Base-by-base conservation (phyloP, 2,888 invertebrate genomes). In the Tinea semifulvella region DNA sequence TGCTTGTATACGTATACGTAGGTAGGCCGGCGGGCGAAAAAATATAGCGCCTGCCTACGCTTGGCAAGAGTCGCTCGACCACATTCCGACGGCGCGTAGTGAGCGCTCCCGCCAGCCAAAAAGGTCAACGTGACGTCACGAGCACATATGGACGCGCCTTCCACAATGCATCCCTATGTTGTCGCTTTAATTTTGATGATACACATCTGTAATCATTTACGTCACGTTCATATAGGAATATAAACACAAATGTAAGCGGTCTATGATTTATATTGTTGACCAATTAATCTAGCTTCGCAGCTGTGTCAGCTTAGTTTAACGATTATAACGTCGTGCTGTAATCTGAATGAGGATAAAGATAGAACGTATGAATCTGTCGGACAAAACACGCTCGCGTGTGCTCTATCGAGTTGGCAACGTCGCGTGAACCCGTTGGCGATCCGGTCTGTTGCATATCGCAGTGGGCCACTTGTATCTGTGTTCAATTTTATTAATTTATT, bases 81-180 rank as follows among this genome's bases (percentile, higher is more conserved):
- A 76, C 79, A 79, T 79, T 79, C 79, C 79, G 72, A 55, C 69
- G 71, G 73, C 71, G 72, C 70, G 68, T 22, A 22, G 25, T 8
- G 8, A 54, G 56, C 56, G 65, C 61, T 57, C 61, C 60, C 58
- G 61, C 62, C 62, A 67, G 36, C 51, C 67, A 36, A 63, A 79
- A 79, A 77, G 80, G 77, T 77, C 76, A 72, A 66, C 53, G 68
- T 79, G 79, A 79, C 79, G 79, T 77, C 77, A 79, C 55, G 59
- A 19, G 46, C 17, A 13, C 36, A 36, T 35, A 35, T 14, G 35
- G 35, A 16, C 35, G 35, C 35, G 35, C 35, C 35, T 16, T 11
- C 16, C 27, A 11, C 8, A 10, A 10, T 11, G 3, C 31, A 11
- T 31, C 6, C 13, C 6, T 14, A n/a, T 31, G n/a, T n/a, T n/a